Conservation (phyloP, 2,113 vertebrate genomes). For the Narcine bancroftii region DNA sequence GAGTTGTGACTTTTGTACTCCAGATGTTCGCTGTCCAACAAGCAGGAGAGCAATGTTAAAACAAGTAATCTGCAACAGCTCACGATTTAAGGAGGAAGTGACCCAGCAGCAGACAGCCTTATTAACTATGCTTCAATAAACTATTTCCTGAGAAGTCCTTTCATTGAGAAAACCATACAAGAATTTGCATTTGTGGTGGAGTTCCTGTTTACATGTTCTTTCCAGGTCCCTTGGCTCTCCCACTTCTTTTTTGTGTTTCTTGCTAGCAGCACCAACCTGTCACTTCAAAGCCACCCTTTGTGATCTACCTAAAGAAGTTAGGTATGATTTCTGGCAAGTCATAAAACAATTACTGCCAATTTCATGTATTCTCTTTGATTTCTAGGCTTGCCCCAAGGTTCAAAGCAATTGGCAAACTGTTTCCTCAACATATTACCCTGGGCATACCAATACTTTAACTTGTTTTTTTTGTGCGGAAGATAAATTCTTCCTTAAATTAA, state of each 20-base stretch:
- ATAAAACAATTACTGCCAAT: constrained; percentile 79
- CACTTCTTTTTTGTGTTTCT: constrained; percentile 56
- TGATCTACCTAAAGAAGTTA: constrained; percentile 71
- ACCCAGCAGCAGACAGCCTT: constrained; percentile 56
- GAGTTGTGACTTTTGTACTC: constrained; percentile 8
- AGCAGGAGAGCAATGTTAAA: neutral
- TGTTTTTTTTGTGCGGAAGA: constrained; percentile 45
- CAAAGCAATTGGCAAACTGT: constrained; percentile 50
- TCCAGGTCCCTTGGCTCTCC: constrained; percentile 59
- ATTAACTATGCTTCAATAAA: constrained; percentile 70
- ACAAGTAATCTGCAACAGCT: constrained; percentile 39
- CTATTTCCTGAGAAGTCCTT: constrained; percentile 64
- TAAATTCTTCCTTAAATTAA: constrained; percentile 39
- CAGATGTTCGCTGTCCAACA: constrained; percentile 13
- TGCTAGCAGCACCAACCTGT: constrained; percentile 68
- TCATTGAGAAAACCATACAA: constrained; percentile 67
- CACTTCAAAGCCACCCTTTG: constrained; percentile 67
- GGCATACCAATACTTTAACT: constrained; percentile 43
- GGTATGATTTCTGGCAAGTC: constrained; percentile 70
- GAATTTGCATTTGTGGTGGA: constrained; percentile 79
- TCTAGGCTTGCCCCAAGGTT: constrained; percentile 55
- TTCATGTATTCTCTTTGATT: constrained; percentile 70
- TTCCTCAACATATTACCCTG: constrained; percentile 43
- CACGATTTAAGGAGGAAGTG: constrained; percentile 45
- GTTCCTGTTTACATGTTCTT: constrained; percentile 78